Base-by-base conservation (phyloP, 2,888 invertebrate genomes). In the Apeira syringaria region DNA sequence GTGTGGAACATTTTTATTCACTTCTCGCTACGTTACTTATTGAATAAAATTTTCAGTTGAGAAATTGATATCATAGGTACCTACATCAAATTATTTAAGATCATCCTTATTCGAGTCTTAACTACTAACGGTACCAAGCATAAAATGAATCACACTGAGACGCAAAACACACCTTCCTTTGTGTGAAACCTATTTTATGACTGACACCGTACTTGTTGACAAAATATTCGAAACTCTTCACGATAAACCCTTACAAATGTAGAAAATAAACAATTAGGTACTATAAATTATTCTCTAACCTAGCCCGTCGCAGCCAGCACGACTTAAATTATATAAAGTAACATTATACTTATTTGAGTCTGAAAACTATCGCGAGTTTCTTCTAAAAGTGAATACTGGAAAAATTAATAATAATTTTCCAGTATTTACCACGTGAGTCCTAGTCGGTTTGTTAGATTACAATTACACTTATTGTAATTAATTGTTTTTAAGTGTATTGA, bases 231-330 rank as follows among this genome's bases (percentile, higher is more conserved):
- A 30, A 18, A 18, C 10, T 11, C 7, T 6, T 29, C 7, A n/a
- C 13, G 1, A 12, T 8, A 8, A 15, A 29, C 9, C 8, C 13
- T 18, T 18, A 30, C 6, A 18, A 3, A 18, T 30, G 11, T 18
- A 30, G 11, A 12, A 22, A 9, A 24, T 22, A 13, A 22, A 5
- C 4, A 15, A 27, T 5, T 6, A 11, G n/a, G 4, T 15, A 15
- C 4, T 3, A 15, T 15, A 15, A 30, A 5, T 11, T 30, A 30
- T 6, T 10, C 11, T 9, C 8, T 8, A 9, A 4, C 17, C 8
- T 8, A 9, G 2, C 29, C 20, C 26, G 43, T 43, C 43, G 43
- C 32, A 41, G 12, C 41, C 41, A 41, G 41, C 41, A 30, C 41
- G 41, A 42, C 33, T 26, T 10, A 30, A 18, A 33, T 30, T 38